These are phyloP conservation scores for Ochlodes sylvanus DNA, from an alignment of 2,888 invertebrate species.

Conservation along the genomic window DNA sequence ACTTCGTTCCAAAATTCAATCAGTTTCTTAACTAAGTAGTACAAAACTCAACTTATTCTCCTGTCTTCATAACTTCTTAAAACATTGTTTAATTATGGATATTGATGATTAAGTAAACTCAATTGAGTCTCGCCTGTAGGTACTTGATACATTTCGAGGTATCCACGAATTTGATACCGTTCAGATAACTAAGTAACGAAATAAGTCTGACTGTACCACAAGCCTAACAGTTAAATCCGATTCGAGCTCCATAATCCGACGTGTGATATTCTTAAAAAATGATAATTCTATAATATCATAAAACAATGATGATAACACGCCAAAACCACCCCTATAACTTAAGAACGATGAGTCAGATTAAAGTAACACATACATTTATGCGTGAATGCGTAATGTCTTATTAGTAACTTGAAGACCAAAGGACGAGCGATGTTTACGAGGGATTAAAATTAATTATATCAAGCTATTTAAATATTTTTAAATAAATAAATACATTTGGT, in stretches of 20 bases:
- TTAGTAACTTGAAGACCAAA: slow-evolving; percentile 24
- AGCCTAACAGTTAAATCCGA: slow-evolving; percentile 45
- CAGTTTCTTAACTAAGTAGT: no score
- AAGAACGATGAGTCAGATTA: neutral
- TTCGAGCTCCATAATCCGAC: slow-evolving; percentile 57
- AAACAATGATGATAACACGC: slow-evolving; percentile 19
- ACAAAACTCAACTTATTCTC: no score
- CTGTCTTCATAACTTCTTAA: no score
- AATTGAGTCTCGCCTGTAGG: no score
- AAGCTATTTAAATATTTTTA: slow-evolving; percentile 16
- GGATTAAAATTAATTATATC: slow-evolving; percentile 21
- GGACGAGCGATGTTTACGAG: slow-evolving; percentile 10
- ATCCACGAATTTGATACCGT: neutral
- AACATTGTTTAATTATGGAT: no score
- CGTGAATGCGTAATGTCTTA: slow-evolving; percentile 16
- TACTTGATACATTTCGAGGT: neutral
- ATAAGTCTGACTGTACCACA: slow-evolving; percentile 39
- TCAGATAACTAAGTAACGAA: neutral
- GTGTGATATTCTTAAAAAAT: slow-evolving; percentile 53
- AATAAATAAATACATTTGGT: neutral
- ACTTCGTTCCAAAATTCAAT: no score
- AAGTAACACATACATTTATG: neutral
- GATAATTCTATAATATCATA: slow-evolving; percentile 42
- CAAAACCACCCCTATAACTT: slow-evolving; percentile 22
- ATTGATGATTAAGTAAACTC: no score